phyloP scores from a whole-genome alignment of 2,113 vertebrate species.

The Tapirus terrestris region DNA sequence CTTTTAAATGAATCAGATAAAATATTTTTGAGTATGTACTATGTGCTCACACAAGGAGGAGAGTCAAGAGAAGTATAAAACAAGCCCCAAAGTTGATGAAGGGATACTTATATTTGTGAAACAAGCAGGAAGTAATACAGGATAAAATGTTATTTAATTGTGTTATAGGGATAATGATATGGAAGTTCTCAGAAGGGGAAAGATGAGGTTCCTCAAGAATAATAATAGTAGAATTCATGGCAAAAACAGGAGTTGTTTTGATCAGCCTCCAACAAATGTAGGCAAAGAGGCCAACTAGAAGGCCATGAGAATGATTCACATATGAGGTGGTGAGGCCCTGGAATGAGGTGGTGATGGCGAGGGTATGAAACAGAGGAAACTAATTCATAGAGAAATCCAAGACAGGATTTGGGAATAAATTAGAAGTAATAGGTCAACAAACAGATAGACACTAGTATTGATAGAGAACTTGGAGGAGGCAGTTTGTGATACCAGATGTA shows the following conservation, averaged over 20 bases:
- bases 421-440: neutral
- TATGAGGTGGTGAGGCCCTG: neutral
- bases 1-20: constrained; percentile 9
- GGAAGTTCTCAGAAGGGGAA: neutral
- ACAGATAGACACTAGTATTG: neutral
- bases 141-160: neutral
- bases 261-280: neutral
- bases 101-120: neutral
- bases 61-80: neutral
- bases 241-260: constrained; percentile 14
- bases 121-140: neutral
- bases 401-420: neutral
- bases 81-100: neutral
- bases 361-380: neutral
- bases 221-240: neutral
- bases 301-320: neutral
- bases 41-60: neutral
- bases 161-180: neutral
- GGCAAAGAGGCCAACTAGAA: neutral
- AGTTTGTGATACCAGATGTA: neutral
- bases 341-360: neutral
- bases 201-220: neutral
- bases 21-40: neutral
- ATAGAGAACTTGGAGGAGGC: neutral
- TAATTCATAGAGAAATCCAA: neutral